A percentile compares a stretch with the other conserved stretches of the same genome.
phyloP scores from a whole-genome alignment of 2,888 invertebrate species.

The Listrodromus nycthemerus region DNA sequence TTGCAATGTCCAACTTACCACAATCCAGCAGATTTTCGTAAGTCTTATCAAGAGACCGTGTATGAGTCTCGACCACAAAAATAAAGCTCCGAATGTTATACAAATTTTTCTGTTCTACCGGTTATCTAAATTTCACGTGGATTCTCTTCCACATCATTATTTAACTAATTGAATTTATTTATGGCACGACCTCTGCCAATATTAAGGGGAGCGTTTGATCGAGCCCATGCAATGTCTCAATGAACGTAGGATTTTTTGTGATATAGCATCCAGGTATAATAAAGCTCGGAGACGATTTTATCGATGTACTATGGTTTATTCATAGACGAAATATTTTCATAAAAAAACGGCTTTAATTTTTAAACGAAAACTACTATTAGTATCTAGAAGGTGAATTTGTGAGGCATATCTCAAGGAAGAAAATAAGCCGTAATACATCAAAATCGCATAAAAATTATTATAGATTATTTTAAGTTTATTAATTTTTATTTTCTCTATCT shows the following conservation, averaged over 20 bases:
- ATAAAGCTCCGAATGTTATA: background rate
- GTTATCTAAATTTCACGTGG: constrained; percentile 49
- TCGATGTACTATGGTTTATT: background rate
- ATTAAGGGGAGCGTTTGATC: background rate
- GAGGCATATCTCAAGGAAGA: no score
- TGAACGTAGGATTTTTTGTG: background rate
- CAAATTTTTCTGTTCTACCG: background rate
- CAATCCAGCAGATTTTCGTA: constrained; percentile 96
- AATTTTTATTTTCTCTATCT: background rate
- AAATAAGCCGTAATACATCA: no score
- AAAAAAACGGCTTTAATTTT: no score
- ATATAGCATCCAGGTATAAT: background rate
- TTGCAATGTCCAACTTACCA: constrained; percentile 94
- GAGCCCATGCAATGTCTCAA: constrained; percentile 17
- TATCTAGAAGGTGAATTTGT: no score
- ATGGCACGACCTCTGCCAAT: background rate
- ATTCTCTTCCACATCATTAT: background rate
- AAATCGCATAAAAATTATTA: no score
- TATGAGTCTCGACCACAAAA: constrained; percentile 74
- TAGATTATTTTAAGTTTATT: background rate
- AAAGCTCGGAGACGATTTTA: background rate
- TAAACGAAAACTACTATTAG: no score
- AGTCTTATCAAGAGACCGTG: constrained; percentile 81
- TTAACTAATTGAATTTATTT: constrained; percentile 4
- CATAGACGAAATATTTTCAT: no score